A percentile compares a stretch with the other conserved stretches of the same genome.
Evolutionary conservation across 2,797 vertebrate species (phyloP).

Genomic region (Hybognathus amarus): DNA sequence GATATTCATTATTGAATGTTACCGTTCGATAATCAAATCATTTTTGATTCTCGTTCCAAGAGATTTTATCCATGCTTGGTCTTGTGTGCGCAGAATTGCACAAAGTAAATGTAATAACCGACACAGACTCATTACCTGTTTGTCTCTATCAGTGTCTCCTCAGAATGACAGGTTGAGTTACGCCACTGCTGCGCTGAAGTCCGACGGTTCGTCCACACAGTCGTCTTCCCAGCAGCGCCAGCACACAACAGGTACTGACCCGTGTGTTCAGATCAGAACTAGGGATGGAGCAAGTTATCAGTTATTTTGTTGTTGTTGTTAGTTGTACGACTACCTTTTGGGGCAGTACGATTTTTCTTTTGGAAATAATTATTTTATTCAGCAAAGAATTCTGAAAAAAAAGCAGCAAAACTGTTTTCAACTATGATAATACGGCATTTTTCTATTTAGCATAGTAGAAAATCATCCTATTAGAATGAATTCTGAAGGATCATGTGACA

Average conservation of each 20-base stretch:
- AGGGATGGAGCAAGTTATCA: background rate
- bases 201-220: conserved; percentile 62
- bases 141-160: conserved; percentile 67
- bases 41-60: background rate
- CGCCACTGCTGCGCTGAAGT: conserved; percentile 83
- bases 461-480: too few relatives aligned
- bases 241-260: conserved; percentile 76
- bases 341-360: background rate
- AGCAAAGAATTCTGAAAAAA: background rate
- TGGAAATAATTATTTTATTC: background rate
- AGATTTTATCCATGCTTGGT: background rate
- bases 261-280: background rate
- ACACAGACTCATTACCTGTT: background rate
- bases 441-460: background rate
- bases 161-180: conserved; percentile 83
- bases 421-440: too few relatives aligned
- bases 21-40: background rate
- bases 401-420: background rate
- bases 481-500: background rate
- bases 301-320: background rate
- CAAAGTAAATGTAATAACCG: background rate
- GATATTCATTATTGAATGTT: background rate
- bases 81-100: background rate
- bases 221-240: conserved; percentile 63
- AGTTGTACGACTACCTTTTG: background rate